Conservation (phyloP, 2,888 invertebrate species). For the Parapristionchus giblindavisi region DNA sequence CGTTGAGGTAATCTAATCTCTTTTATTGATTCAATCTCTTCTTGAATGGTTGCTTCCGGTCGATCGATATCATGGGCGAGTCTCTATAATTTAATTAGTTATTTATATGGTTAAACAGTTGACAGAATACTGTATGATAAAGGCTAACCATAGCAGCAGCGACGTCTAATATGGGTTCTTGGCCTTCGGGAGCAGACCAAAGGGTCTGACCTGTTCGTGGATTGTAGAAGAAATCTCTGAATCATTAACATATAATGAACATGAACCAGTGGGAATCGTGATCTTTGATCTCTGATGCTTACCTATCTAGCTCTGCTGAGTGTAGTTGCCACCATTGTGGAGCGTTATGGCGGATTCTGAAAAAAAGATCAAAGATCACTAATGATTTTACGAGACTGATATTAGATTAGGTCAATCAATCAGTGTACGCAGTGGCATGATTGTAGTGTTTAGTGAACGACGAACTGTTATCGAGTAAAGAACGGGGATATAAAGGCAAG, state of each 20-base stretch:
- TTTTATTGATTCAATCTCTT: neutral
- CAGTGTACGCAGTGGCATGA: too few relatives aligned
- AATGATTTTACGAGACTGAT: too few relatives aligned
- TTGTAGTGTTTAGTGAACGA: too few relatives aligned
- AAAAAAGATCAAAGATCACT: too few relatives aligned
- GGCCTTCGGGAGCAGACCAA: neutral
- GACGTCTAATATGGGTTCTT: slow-evolving; percentile 10
- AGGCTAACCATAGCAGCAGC: slow-evolving; percentile 24
- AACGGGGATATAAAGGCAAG: too few relatives aligned
- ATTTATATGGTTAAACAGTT: neutral
- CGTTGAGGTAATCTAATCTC: slow-evolving; percentile 23
- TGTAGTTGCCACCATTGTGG: slow-evolving; percentile 32
- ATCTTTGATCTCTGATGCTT: slow-evolving; percentile 10
- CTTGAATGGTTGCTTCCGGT: slow-evolving; percentile 18
- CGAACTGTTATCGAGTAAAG: too few relatives aligned
- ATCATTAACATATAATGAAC: neutral
- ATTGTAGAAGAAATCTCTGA: slow-evolving; percentile 29
- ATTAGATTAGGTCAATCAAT: too few relatives aligned
- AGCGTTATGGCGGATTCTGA: slow-evolving; percentile 22
- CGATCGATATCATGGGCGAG: slow-evolving; percentile 24
- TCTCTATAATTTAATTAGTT: neutral
- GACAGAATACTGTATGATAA: neutral
- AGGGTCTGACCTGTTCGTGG: slow-evolving; percentile 14
- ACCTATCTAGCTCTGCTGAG: slow-evolving; percentile 23
- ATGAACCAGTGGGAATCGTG: neutral